Percentiles rank a stretch among this genome's conserved stretches.
phyloP scores from a whole-genome alignment of 53 echinoderm and acorn worm species.

The Patiria pectinifera region DNA sequence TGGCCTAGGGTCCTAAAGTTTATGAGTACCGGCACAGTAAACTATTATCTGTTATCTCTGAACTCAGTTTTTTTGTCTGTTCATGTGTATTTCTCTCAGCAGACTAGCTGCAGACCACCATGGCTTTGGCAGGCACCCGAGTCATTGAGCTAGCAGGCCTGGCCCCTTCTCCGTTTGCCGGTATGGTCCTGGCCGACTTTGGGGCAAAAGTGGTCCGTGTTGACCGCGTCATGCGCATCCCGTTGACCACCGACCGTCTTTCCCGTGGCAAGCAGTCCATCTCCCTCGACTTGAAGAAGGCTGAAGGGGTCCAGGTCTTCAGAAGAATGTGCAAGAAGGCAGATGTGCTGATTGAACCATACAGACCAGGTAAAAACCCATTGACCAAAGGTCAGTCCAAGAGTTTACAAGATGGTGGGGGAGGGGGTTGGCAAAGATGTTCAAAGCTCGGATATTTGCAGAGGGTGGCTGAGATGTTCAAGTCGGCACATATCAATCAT shows the following conservation, averaged over 20 bases:
- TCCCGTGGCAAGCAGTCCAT: slow-evolving; percentile 89
- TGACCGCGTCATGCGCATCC: slow-evolving; percentile 69
- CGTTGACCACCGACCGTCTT: slow-evolving; percentile 57
- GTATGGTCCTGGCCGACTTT: slow-evolving; percentile 94
- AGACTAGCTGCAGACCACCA: slow-evolving; percentile 2
- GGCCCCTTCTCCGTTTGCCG: slow-evolving; percentile 91
- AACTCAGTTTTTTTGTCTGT: too few species aligned
- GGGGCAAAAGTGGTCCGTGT: slow-evolving; percentile 89
- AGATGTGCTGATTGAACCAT: slow-evolving; percentile 97
- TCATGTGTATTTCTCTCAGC: background rate
- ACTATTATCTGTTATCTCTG: too few species aligned
- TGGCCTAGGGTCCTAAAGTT: too few species aligned
- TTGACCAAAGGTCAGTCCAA: too few species aligned
- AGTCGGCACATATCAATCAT: too few species aligned
- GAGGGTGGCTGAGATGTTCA: too few species aligned
- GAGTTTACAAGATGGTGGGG: too few species aligned
- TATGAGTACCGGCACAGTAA: too few species aligned
- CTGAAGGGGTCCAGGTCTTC: slow-evolving; percentile 77
- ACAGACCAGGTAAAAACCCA: slow-evolving; percentile 83
- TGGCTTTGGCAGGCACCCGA: slow-evolving; percentile 83
- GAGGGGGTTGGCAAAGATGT: too few species aligned
- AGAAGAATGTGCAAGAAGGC: slow-evolving; percentile 83
- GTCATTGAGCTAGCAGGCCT: slow-evolving; percentile 93
- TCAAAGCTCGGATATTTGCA: too few species aligned
- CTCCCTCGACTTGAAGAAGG: slow-evolving; percentile 82